Evolutionary conservation across 2,113 vertebrate genomes (phyloP), one percentile per base, ranked within the genome.

Genomic region (Zosterops lateralis): DNA sequence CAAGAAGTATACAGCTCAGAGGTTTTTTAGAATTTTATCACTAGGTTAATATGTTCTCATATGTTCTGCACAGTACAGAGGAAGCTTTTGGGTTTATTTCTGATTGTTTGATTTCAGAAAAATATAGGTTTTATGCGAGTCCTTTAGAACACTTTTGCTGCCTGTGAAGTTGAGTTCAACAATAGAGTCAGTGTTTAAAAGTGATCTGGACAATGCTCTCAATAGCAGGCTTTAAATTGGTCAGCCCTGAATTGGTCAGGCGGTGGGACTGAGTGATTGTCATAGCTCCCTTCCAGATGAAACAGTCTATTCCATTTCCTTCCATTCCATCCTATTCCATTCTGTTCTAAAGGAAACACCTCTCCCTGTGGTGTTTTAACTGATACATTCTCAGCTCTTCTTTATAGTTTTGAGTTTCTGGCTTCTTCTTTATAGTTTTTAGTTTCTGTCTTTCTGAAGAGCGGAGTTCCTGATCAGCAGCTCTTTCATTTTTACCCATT

Each of bases 51-150:
- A 12, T 18, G 19, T 72, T 90, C 40, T 76, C 12, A 5, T 34
- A 7, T 0, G 0, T 60, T 47, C 47, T 47, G 0, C 7, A 2
- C 61, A n/a, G 13, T 53, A 34, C 32, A 60, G 38, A 81, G 40
- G 60, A 71, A 45, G 22, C 29, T 44, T 92, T 7, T 1, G 4
- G 14, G 1, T 21, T 90, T 62, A 12, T 71, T 87, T 84, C 84
- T 81, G 42, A 78, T 78, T 34, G 34, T 42, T 38, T 48, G 56
- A 61, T 90, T 67, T 88, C 56, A 74, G 47, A 65, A 92, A 65
- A 75, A 58, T 8, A 3, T 0, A 45, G 24, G 3, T 0, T 66
- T 87, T 81, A 24, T 8, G 0, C 25, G 44, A 64, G 12, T 58
- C 29, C 26, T 83, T 48, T 62, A 54, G 48, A 71, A 61, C 66